Evolutionary conservation across 2,888 invertebrate species (phyloP).

Genomic region (Congeria kusceri): DNA sequence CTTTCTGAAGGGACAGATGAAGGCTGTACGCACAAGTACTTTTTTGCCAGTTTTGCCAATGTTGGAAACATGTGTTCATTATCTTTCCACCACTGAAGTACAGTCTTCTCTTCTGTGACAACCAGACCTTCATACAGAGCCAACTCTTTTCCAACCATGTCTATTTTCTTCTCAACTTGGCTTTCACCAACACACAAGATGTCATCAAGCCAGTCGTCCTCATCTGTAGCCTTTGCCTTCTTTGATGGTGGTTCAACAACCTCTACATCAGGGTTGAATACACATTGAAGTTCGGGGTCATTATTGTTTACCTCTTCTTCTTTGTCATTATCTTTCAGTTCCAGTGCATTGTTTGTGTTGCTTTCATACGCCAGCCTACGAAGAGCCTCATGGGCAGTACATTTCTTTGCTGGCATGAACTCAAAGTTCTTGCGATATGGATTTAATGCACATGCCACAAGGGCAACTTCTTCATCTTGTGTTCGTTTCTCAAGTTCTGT

Average conservation of each 20-base stretch:
- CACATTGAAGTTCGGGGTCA: too few species aligned
- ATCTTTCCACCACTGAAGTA: slow-evolving; percentile 28
- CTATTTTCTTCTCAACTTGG: background rate
- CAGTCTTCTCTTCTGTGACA: background rate
- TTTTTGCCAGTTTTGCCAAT: slow-evolving; percentile 10
- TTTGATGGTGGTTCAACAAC: slow-evolving; percentile 11
- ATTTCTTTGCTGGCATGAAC: background rate
- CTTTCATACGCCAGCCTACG: background rate
- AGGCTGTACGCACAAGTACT: slow-evolving; percentile 13
- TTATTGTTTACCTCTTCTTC: too few species aligned
- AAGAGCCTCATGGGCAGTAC: background rate
- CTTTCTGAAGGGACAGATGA: slow-evolving; percentile 14
- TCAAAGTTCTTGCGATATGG: slow-evolving; percentile 19
- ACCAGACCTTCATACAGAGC: slow-evolving; percentile 3
- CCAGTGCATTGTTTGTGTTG: too few species aligned
- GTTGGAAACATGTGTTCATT: slow-evolving; percentile 11
- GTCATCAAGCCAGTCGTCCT: slow-evolving; percentile 17
- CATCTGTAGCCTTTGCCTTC: background rate
- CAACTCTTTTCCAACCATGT: background rate
- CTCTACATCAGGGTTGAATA: background rate
- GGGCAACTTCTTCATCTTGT: slow-evolving; percentile 1
- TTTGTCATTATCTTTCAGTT: too few species aligned
- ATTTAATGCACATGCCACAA: slow-evolving; percentile 2
- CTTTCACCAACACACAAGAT: slow-evolving; percentile 8
- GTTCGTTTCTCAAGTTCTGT: background rate